Evolutionary conservation across 1,140 invertebrate genomes (phyloP), one percentile per base, ranked within the genome.

Genomic region (Dendrolimus punctatus): DNA sequence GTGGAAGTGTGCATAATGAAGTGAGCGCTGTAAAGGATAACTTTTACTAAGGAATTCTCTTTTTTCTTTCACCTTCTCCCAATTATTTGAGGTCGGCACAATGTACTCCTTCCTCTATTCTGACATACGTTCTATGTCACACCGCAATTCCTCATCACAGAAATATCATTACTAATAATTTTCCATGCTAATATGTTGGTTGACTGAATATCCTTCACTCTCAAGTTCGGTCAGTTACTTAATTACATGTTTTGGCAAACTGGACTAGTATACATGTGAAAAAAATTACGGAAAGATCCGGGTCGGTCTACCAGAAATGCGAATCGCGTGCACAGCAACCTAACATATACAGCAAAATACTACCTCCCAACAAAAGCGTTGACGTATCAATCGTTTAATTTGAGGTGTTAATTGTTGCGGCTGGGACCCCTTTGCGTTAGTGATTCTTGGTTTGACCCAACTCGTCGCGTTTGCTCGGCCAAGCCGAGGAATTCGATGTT

Each of bases 221-320:
- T 23, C 23, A 23, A 23, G 23, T 23, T 23, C 23, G 23, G 23
- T 23, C 0, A 46, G 38, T 59, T 46, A 55, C 47, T 56, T 64
- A 64, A 57, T 67, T 58, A 57, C 53, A 46, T 52, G 60, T 62
- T 66, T 57, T 49, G 48, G 48, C 49, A 52, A 49, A 46, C 48
- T 57, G 58, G 39, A 60, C 60, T 62, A 55, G 62, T 63, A 58
- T 43, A 50, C 53, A 46, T 39, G 57, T 42, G 51, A 53, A 71
- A 71, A 71, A 66, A 68, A 70, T 45, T 50, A 57, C 60, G 54
- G 62, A 60, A 59, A 71, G 57, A 75, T 72, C 72, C 69, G 72
- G 67, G 65, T 72, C 53, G 53, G 23, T 38, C 6, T 5, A 46
- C 4, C 53, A 55, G 50, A 49, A 44, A 49, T 40, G 43, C 53